These are phyloP conservation scores for Apodemia mormo DNA, from an alignment of 2,888 invertebrate genomes.

Conservation along the genomic window DNA sequence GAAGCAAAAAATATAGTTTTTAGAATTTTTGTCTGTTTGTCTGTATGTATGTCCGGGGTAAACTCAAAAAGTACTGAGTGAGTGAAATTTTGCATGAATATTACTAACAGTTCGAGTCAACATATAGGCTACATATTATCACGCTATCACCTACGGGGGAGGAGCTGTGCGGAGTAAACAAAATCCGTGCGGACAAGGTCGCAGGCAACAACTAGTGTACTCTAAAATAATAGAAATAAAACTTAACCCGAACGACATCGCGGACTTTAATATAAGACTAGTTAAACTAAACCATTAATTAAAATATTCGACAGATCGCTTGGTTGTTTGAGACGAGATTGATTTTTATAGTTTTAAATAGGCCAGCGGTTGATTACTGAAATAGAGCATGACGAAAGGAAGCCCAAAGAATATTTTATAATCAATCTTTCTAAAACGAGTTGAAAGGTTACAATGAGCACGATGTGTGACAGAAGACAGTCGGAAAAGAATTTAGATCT, in stretches of 20 bases:
- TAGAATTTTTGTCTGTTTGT: too few relatives aligned
- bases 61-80: too few relatives aligned
- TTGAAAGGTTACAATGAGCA: slow-evolving; percentile 4
- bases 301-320: slow-evolving; percentile 4
- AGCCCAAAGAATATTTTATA: slow-evolving; percentile 31
- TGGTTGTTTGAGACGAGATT: slow-evolving; percentile 30
- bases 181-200: too few relatives aligned
- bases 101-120: too few relatives aligned
- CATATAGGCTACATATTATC: too few relatives aligned
- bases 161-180: too few relatives aligned
- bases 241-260: background rate
- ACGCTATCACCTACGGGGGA: too few relatives aligned
- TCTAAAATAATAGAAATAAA: background rate
- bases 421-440: slow-evolving; percentile 21
- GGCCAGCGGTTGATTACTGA: slow-evolving; percentile 50
- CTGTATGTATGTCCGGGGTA: too few relatives aligned
- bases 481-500: background rate
- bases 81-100: too few relatives aligned
- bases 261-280: background rate
- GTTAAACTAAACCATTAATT: slow-evolving; percentile 5
- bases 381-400: slow-evolving; percentile 58
- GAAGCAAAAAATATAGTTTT: too few relatives aligned
- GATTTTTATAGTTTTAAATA: slow-evolving; percentile 45
- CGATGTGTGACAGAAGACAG: slow-evolving; percentile 2
- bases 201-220: too few relatives aligned